Percentiles rank a stretch among this genome's conserved stretches.
phyloP scores from a whole-genome alignment of 2,797 vertebrate genomes.

The Coccyzus lansbergi region DNA sequence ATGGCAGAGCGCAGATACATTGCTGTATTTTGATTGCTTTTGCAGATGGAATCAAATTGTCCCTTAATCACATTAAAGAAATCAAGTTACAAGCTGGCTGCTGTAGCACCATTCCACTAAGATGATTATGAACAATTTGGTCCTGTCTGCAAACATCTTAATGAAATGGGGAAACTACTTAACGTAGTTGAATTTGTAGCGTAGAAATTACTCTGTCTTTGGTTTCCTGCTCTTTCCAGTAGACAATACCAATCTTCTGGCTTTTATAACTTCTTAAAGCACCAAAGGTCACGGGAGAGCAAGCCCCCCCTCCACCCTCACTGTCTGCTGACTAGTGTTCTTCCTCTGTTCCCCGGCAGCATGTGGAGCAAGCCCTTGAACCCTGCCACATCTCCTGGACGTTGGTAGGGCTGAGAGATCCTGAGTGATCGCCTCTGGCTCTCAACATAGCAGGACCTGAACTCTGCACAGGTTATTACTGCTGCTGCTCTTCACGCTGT shows the following conservation, averaged over 20 bases:
- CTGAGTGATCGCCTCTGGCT: background rate
- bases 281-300: background rate
- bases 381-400: background rate
- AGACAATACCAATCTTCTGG: background rate
- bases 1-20: background rate
- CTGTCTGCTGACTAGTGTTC: rapidly evolving
- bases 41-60: background rate
- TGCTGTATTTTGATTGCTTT: background rate
- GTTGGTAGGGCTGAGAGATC: background rate
- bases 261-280: background rate
- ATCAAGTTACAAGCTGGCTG: background rate
- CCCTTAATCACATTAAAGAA: background rate
- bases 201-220: background rate
- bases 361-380: background rate
- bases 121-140: background rate
- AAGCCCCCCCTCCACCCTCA: background rate
- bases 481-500: background rate
- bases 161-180: background rate
- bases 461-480: background rate
- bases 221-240: background rate
- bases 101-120: background rate
- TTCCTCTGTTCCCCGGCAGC: background rate
- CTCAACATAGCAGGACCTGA: background rate
- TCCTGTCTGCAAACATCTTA: background rate
- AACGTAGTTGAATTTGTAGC: background rate